Percentiles rank a stretch among this genome's conserved stretches.
Evolutionary conservation across 1,140 invertebrate species (phyloP).

Genomic region (Epicauta chinensis): DNA sequence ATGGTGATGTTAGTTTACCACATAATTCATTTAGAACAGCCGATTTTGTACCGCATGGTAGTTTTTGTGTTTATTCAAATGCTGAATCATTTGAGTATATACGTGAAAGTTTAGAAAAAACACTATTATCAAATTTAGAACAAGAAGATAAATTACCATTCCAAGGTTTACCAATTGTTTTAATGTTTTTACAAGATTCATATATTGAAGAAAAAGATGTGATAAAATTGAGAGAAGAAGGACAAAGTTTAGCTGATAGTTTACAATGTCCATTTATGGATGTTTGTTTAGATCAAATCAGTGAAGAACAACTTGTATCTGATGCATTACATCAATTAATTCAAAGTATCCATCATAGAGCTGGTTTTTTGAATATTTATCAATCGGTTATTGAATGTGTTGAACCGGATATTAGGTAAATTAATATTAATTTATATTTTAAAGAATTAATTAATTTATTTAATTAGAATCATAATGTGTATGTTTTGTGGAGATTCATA

Average conservation of each 20-base stretch:
- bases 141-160: conserved; percentile 82
- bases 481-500: conserved; percentile 96
- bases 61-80: conserved; percentile 87
- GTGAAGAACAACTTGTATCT: conserved; percentile 57
- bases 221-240: conserved; percentile 77
- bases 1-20: conserved; percentile 74
- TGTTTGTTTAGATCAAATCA: conserved; percentile 61
- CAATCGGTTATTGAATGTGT: conserved; percentile 69
- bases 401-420: conserved; percentile 80
- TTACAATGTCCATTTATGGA: conserved; percentile 85
- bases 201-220: conserved; percentile 77
- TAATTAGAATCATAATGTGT: conserved; percentile 78
- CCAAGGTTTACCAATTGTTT: conserved; percentile 78
- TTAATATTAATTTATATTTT: no score
- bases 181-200: conserved; percentile 83
- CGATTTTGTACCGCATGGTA: conserved; percentile 73
- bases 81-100: conserved; percentile 89
- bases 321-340: conserved; percentile 70
- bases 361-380: conserved; percentile 65
- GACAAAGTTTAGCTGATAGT: conserved; percentile 81
- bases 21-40: conserved; percentile 70
- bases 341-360: conserved; percentile 65
- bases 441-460: conserved; percentile 4
- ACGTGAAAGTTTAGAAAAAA: conserved; percentile 85
- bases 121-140: conserved; percentile 82